Evolutionary conservation across 2,797 vertebrate genomes (phyloP).

Genomic region (Sternarchorhynchus goeldii): DNA sequence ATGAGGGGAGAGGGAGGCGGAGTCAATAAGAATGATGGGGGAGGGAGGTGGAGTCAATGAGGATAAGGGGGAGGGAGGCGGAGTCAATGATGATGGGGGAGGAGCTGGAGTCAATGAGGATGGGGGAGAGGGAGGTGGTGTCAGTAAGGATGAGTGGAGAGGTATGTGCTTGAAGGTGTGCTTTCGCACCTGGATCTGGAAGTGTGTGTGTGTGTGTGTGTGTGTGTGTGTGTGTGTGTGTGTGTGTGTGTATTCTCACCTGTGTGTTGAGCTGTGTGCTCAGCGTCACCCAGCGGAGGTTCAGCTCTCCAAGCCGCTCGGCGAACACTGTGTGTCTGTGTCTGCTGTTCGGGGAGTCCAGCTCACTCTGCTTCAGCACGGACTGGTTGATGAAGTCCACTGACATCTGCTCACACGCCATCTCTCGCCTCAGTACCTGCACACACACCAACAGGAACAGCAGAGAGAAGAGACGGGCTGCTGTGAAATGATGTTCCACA

Average conservation of each 20-base stretch:
- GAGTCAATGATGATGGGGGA: too few relatives aligned
- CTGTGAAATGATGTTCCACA: too few relatives aligned
- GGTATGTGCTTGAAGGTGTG: too few relatives aligned
- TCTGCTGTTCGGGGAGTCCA: conserved; percentile 75
- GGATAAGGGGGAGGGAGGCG: too few relatives aligned
- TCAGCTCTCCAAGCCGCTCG: conserved; percentile 82
- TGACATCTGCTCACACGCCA: conserved; percentile 79
- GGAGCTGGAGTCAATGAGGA: too few relatives aligned
- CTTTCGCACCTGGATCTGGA: too few relatives aligned
- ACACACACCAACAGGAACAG: conserved; percentile 9
- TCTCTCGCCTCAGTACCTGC: conserved; percentile 80
- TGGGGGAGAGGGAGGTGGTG: too few relatives aligned
- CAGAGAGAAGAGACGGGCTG: background rate
- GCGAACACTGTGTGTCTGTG: conserved; percentile 80
- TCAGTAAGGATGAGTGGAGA: too few relatives aligned
- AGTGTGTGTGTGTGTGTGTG: background rate
- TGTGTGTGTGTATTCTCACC: conserved; percentile 68
- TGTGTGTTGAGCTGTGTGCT: conserved; percentile 73
- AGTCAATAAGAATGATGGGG: too few relatives aligned
- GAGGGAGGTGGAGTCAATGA: too few relatives aligned
- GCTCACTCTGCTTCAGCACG: conserved; percentile 69
- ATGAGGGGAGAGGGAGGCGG: too few relatives aligned
- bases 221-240: conserved; percentile 8
- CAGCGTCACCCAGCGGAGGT: conserved; percentile 78
- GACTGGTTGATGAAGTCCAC: conserved; percentile 85